A percentile compares a stretch with the other conserved stretches of the same genome.
Conservation (phyloP, 1,140 invertebrate genomes). For the Macrotrachela quadricornifera region DNA sequence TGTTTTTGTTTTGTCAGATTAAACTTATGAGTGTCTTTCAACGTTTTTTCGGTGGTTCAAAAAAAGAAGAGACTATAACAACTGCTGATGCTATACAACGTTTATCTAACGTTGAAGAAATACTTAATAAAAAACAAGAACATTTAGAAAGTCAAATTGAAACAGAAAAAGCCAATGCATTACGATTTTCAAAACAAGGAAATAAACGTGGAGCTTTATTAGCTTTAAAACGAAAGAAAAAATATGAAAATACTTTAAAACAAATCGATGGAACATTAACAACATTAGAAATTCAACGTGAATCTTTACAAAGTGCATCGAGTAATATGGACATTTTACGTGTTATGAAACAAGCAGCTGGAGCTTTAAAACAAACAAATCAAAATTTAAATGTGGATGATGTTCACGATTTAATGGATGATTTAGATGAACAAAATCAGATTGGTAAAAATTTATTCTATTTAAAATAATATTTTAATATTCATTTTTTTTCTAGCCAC, state of each 20-base stretch:
- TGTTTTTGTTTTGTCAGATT: too few species aligned
- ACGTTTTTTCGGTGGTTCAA: too few species aligned
- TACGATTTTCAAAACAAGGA: too few species aligned
- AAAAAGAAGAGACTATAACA: too few species aligned
- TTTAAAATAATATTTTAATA: too few species aligned
- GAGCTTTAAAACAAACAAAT: conserved; percentile 82
- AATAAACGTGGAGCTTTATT: conserved; percentile 73
- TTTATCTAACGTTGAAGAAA: conserved; percentile 80
- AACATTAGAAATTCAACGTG: conserved; percentile 91
- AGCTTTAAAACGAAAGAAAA: conserved; percentile 88
- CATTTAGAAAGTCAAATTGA: conserved; percentile 90
- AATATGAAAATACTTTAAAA: conserved; percentile 82
- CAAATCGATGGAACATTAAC: conserved; percentile 96
- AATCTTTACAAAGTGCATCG: conserved; percentile 91
- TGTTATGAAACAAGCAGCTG: conserved; percentile 83
- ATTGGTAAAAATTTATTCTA: too few species aligned
- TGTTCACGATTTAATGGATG: conserved; percentile 97
- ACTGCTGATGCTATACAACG: conserved; percentile 51
- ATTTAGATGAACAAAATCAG: conserved; percentile 95
- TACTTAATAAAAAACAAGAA: conserved; percentile 89
- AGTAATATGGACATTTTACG: conserved; percentile 91
- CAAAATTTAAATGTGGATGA: conserved; percentile 62
- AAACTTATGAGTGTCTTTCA: too few species aligned
- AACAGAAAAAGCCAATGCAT: conserved; percentile 62
- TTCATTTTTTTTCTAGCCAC: too few species aligned